Conservation (phyloP, 2,797 vertebrate genomes). For the Natrix natrix region DNA sequence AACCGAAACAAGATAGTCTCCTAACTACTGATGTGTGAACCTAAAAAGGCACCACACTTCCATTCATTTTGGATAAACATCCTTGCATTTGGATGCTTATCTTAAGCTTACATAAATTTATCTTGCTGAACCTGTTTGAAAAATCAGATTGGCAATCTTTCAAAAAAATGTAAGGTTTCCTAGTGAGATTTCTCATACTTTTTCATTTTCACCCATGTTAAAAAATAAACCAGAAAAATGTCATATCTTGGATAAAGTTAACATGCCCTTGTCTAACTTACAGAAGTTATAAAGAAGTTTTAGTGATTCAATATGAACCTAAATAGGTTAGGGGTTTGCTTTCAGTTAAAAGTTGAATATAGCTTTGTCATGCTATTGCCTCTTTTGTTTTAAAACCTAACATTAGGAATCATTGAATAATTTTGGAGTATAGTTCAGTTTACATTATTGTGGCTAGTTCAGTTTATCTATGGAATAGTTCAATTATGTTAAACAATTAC, state of each 20-base stretch:
- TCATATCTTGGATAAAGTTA: not conserved
- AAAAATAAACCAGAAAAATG: not conserved
- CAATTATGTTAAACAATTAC: not conserved
- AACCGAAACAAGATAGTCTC: slow-evolving; percentile 22
- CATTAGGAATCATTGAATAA: not conserved
- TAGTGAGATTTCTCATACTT: not conserved
- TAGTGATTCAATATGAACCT: slow-evolving; percentile 13
- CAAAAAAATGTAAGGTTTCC: not conserved
- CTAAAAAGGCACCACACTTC: slow-evolving; percentile 16
- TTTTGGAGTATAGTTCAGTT: not conserved
- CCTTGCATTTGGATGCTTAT: slow-evolving; percentile 21
- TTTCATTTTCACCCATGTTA: slow-evolving; percentile 11
- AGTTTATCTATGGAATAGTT: accelerated
- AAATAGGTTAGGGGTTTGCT: not conserved
- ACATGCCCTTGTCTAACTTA: not conserved
- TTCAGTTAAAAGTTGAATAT: not conserved
- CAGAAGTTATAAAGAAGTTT: slow-evolving; percentile 3
- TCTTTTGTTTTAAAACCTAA: slow-evolving; percentile 7
- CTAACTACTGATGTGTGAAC: slow-evolving; percentile 23
- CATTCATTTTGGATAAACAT: slow-evolving; percentile 17
- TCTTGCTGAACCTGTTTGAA: slow-evolving; percentile 18
- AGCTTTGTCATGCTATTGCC: not conserved
- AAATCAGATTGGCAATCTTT: not conserved
- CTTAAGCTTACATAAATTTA: slow-evolving; percentile 25
- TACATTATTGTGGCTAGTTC: not conserved